A percentile compares a stretch with the other conserved stretches of the same genome.
phyloP scores from a whole-genome alignment of 1,140 invertebrate species.

The Pseudachorutes palmiensis region DNA sequence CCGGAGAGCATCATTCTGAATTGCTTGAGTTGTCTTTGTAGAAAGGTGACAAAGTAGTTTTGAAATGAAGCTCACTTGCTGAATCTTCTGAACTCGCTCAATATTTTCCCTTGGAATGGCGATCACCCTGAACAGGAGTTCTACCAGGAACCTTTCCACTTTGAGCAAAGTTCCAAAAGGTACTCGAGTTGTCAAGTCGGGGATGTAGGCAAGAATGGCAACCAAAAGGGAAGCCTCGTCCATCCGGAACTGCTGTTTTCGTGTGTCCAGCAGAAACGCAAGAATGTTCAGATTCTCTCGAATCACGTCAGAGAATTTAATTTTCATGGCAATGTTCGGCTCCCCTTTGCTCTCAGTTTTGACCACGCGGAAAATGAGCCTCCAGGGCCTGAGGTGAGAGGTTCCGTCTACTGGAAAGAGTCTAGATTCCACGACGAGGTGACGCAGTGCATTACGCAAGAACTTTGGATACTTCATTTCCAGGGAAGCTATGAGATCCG shows the following conservation, averaged over 20 bases:
- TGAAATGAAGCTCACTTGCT: slow-evolving; percentile 21
- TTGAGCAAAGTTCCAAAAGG: slow-evolving; percentile 33
- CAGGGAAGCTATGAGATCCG: slow-evolving; percentile 20
- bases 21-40: slow-evolving; percentile 15
- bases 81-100: slow-evolving; percentile 14
- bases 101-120: not conserved
- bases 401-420: not conserved
- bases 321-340: slow-evolving; percentile 3
- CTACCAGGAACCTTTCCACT: slow-evolving; percentile 30
- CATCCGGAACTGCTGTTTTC: slow-evolving; percentile 24
- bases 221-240: slow-evolving; percentile 24
- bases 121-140: slow-evolving; percentile 31
- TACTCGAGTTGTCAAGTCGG: slow-evolving; percentile 17
- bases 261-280: slow-evolving; percentile 23
- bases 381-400: slow-evolving; percentile 16
- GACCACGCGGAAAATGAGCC: slow-evolving; percentile 16
- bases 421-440: slow-evolving; percentile 19
- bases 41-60: slow-evolving; percentile 21
- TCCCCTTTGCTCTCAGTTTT: slow-evolving; percentile 12
- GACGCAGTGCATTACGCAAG: slow-evolving; percentile 15
- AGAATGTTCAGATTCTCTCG: slow-evolving; percentile 27
- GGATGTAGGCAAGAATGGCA: slow-evolving; percentile 26
- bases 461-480: slow-evolving; percentile 30
- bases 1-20: slow-evolving; percentile 34
- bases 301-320: slow-evolving; percentile 22